Evolutionary conservation across 2,113 vertebrate species (phyloP), one percentile per base, ranked within the genome.

Genomic region (Montifringilla adamsi): DNA sequence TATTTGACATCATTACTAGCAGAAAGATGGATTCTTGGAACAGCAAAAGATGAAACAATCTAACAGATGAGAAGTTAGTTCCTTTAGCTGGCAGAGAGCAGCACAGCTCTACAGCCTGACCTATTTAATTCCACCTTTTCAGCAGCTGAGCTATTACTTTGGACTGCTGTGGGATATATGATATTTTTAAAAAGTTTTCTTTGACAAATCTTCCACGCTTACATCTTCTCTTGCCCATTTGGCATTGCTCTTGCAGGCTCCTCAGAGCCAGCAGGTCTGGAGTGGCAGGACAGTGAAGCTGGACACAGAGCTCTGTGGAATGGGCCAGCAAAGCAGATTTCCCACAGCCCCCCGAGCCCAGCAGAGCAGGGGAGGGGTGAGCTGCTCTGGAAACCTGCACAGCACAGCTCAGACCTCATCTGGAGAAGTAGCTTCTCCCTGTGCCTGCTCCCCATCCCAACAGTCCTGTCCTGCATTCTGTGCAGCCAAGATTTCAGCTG

Each of bases 1-100:
- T 94, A 96, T 97, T 94, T 93, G 93, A 87, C 88, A 94, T 90
- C 69, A 59, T 82, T 94, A 66, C 79, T 56, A 89, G 72, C 22
- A 28, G 68, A 67, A 50, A 95, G 83, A 78, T 80, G 64, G 79
- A 72, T 88, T 86, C 79, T 90, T 95, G 88, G 76, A 95, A 92
- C 84, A 92, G 90, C 33, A 68, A 75, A 86, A 37, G 24, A 70
- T 92, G 58, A 84, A 87, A 33, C 4, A 89, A 33, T 47, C 86
- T 68, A 78, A 49, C 39, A 89, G 73, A 93, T 18, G 43, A 93
- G 88, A 81, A 86, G 58, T 84, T 82, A 72, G 49, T 62, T 95
- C 58, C 46, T 84, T 74, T 66, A 75, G 67, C 47, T 89, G 85
- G 23, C 58, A 74, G 37, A 49, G 91, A 87, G 56, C 53, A 64